Evolutionary conservation across 2,797 vertebrate genomes (phyloP).

Genomic region (Pogoniulus pusillus): DNA sequence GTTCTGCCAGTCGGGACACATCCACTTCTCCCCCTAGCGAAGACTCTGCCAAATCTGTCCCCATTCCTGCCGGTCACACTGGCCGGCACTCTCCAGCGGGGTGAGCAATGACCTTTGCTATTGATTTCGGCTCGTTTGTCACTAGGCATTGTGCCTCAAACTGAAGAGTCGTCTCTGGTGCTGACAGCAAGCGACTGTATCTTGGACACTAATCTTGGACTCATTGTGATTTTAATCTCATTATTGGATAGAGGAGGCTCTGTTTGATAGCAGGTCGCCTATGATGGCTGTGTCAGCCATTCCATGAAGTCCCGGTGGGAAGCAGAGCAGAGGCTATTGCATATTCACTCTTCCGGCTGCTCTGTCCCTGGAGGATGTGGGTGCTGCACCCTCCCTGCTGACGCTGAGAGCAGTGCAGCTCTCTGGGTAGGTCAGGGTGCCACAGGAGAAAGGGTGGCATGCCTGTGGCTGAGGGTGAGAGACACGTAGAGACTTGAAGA

Average conservation of each 20-base stretch:
- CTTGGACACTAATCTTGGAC: slow-evolving; percentile 28
- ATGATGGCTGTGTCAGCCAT: slow-evolving; percentile 25
- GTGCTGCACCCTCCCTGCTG: background rate
- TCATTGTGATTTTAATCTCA: slow-evolving; percentile 52
- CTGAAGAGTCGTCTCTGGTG: background rate
- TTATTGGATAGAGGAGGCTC: slow-evolving; percentile 15
- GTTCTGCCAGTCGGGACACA: background rate
- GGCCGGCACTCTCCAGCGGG: background rate
- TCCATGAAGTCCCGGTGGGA: background rate
- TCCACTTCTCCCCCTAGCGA: background rate
- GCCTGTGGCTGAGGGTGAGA: background rate
- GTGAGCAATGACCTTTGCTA: slow-evolving; percentile 34
- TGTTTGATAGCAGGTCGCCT: slow-evolving; percentile 15
- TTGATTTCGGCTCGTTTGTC: slow-evolving; percentile 48
- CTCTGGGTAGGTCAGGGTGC: background rate
- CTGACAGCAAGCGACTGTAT: slow-evolving; percentile 43
- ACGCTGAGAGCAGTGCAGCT: background rate
- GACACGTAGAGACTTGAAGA: background rate
- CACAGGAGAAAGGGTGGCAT: background rate
- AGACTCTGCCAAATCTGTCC: background rate
- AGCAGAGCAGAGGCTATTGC: slow-evolving; percentile 28
- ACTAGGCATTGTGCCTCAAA: slow-evolving; percentile 12
- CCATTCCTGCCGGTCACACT: background rate
- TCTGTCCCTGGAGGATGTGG: background rate
- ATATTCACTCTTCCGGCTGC: slow-evolving; percentile 34